Percentiles rank a stretch among this genome's conserved stretches.
Conservation (phyloP, 2,113 vertebrate genomes). For the Vireo altiloquus region DNA sequence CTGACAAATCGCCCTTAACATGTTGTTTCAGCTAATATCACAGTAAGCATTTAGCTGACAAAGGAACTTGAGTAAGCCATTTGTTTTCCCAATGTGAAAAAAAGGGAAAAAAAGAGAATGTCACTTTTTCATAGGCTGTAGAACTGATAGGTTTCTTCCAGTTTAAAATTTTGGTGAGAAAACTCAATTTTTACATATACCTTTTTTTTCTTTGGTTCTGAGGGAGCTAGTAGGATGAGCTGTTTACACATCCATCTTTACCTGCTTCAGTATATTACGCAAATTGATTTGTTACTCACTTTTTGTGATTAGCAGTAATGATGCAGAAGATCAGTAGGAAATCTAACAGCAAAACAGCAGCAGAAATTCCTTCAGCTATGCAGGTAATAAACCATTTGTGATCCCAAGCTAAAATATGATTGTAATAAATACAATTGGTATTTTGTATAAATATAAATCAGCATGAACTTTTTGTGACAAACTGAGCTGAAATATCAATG, state of each 20-base stretch:
- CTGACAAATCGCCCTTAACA: background rate
- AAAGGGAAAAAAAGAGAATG: accelerated
- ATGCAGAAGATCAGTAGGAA: background rate
- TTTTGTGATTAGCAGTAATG: background rate
- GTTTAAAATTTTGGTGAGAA: background rate
- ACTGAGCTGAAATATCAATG: background rate
- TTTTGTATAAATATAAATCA: background rate
- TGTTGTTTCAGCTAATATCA: background rate
- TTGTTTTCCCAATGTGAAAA: background rate
- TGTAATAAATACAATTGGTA: background rate
- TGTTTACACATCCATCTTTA: background rate
- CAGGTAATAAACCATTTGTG: background rate
- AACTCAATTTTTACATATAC: background rate
- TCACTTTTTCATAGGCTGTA: background rate
- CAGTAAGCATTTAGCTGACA: background rate
- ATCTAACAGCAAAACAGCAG: background rate
- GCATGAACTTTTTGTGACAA: background rate
- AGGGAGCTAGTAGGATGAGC: background rate
- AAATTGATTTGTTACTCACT: background rate
- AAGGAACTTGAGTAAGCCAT: background rate
- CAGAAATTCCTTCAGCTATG: background rate
- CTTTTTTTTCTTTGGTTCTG: background rate
- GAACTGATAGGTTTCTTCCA: background rate
- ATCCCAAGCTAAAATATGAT: background rate
- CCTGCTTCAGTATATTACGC: background rate